Evolutionary conservation across 2,113 vertebrate species (phyloP), one percentile per base, ranked within the genome.

Genomic region (Arenaria interpres): DNA sequence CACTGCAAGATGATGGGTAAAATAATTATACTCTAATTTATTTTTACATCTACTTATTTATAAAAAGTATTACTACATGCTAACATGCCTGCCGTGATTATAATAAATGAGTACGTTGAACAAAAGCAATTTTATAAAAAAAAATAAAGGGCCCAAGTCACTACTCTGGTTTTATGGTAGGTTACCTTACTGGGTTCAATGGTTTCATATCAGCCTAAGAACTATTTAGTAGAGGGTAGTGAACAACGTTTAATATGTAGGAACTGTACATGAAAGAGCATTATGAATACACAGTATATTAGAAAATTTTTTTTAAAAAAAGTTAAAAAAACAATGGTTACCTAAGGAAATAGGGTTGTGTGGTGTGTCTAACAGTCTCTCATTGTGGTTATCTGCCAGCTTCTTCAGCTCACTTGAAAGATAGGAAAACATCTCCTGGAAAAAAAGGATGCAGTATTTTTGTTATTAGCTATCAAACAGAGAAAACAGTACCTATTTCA

Each of bases 331-430:
- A 1, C 73, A 81, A 21, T 33, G 78, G 77, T 97, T 98, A 99
- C 99, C 99, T 97, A 99, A 98, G 59, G 99, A 99, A 97, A 99
- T 99, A 82, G 99, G 99, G 95, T 99, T 99, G 92, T 99, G 99
- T 69, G 99, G 98, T 79, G 99, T 99, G 68, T 99, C 96, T 89
- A 99, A 98, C 71, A 99, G 96, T 94, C 99, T 98, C 97, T 99
- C 99, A 75, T 97, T 98, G 57, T 99, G 98, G 72, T 67, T 96
- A 86, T 98, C 98, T 67, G 99, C 98, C 94, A 99, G 96, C 87
- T 96, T 98, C 97, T 99, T 99, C 93, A 99, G 96, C 96, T 99
- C 98, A 92, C 97, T 98, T 66, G 98, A 98, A 98, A 99, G 98
- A 96, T 99, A 98, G 2, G 85, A 97, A 98, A 99, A 99, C 96